Conservation (phyloP, 2,113 vertebrate genomes). For the Varanus salvator region DNA sequence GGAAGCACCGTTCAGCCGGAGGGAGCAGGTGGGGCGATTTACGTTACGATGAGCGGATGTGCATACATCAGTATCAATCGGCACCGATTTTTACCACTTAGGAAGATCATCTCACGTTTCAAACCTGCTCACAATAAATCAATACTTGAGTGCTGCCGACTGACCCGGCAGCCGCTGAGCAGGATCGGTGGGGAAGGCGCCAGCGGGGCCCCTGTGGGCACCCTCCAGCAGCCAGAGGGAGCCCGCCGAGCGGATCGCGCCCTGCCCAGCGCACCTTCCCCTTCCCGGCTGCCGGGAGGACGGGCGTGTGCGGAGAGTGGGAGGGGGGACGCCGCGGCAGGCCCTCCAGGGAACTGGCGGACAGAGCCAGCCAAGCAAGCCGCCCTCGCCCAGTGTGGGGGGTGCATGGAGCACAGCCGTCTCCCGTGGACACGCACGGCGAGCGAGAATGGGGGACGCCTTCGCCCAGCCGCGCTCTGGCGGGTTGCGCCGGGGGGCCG, state of each 20-base stretch:
- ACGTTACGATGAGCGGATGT: conserved; percentile 48
- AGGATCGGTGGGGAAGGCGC: not conserved
- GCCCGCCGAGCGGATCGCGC: not conserved
- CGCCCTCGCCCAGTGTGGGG: too few species aligned
- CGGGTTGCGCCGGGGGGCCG: too few species aligned
- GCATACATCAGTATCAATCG: conserved; percentile 42
- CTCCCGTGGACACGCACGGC: too few species aligned
- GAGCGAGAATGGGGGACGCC: too few species aligned
- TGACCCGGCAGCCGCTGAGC: not conserved
- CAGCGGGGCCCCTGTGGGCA: not conserved
- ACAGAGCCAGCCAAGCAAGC: too few species aligned
- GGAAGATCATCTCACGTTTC: conserved; percentile 45
- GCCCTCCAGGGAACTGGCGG: too few species aligned
- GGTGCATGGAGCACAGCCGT: too few species aligned
- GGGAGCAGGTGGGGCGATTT: conserved; percentile 50
- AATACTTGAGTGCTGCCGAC: not conserved
- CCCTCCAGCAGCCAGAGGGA: too few species aligned
- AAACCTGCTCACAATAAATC: conserved; percentile 39
- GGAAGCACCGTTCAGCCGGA: conserved; percentile 54
- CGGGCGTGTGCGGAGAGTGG: too few species aligned
- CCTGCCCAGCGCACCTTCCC: not conserved
- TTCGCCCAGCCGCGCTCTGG: too few species aligned
- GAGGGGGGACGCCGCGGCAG: too few species aligned
- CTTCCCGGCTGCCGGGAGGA: not conserved
- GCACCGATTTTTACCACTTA: conserved; percentile 42